Base-by-base conservation (phyloP, 2,113 vertebrate species). In the Sceloporus undulatus region DNA sequence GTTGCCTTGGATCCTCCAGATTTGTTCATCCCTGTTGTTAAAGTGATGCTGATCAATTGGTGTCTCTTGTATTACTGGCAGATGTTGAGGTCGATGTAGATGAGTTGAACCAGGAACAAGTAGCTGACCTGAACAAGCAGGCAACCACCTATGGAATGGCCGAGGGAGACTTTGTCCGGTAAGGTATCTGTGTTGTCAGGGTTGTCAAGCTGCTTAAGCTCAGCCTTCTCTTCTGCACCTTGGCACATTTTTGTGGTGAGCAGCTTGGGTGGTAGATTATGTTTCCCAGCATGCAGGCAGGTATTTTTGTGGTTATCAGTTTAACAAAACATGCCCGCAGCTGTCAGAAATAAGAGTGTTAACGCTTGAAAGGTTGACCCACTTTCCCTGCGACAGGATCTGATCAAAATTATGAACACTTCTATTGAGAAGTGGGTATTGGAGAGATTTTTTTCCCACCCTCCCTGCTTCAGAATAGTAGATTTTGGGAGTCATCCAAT, bases 81-180 rank as follows among this genome's bases (percentile, higher is more conserved):
- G 98, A 99, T 40, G 98, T 99, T 90, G 99, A 99, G 90, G 99
- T 99, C 73, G 99, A 99, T 0, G 98, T 99, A 70, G 99, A 99
- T 0, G 99, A 99, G 89, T 92, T 99, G 89, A 99, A 97, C 92
- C 96, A 97, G 85, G 98, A 99, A 56, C 99, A 99, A 74, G 98
- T 98, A 87, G 93, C 97, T 14, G 99, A 99, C 65, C 93, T 99
- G 21, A 99, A 99, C 94, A 99, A 98, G 89, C 98, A 98, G 92
- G 99, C 98, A 0, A 98, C 98, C 0, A 97, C 98, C 0, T 99
- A 99, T 0, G 99, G 99, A 85, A 99, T 99, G 99, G 97, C 98
- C 0, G 98, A 99, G 1, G 99, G 98, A 0, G 98, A 99, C 93
- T 99, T 99, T 21, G 98, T 99, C 88, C 98, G 99, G 98, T 99